Percentiles rank a stretch among this genome's conserved stretches.
Evolutionary conservation across 2,797 vertebrate species (phyloP).

Genomic region (Agapornis canus): DNA sequence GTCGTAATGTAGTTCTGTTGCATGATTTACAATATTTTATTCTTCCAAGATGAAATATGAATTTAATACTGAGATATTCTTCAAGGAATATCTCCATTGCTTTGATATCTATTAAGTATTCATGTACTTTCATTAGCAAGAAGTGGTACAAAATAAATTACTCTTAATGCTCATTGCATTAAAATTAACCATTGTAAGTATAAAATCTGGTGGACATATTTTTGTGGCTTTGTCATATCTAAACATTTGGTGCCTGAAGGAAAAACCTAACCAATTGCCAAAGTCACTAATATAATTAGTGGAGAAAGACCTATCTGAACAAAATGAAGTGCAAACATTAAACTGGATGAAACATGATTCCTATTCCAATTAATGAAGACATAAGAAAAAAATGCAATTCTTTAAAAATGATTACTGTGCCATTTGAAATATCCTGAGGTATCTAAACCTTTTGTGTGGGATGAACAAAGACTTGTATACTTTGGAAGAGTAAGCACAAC

Average conservation of each 20-base stretch:
- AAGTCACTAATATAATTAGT: neutral
- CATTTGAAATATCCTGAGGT: neutral
- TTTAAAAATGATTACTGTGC: rapidly evolving
- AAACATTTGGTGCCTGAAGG: neutral
- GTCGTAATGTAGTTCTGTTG: neutral
- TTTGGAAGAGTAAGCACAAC: neutral
- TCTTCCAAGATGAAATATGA: neutral
- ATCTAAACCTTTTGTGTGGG: neutral
- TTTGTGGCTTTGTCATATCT: neutral
- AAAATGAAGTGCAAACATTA: neutral
- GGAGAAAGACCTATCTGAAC: neutral
- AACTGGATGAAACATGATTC: neutral
- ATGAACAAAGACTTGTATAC: neutral
- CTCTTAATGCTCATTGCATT: neutral
- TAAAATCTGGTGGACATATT: neutral
- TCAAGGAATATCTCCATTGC: neutral
- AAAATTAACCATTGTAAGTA: neutral
- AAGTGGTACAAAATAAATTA: neutral
- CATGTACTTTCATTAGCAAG: neutral
- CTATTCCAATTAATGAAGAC: neutral
- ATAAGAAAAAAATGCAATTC: neutral
- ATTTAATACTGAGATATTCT: neutral
- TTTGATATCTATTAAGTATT: neutral
- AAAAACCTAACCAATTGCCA: neutral
- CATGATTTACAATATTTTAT: neutral